Conservation (phyloP, 2,113 vertebrate genomes). For the Thermophis baileyi region DNA sequence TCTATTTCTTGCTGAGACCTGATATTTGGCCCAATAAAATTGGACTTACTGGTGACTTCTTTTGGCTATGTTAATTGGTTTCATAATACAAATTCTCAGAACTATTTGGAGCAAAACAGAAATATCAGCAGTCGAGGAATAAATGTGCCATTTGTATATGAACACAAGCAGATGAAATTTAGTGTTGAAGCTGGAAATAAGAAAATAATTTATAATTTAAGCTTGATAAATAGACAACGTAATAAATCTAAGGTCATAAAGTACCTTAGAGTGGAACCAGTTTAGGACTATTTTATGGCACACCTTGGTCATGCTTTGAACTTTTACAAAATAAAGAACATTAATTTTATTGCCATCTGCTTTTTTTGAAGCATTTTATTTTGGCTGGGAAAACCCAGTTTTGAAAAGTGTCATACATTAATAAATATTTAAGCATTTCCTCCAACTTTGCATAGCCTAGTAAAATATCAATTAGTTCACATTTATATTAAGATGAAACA, state of each 20-base stretch:
- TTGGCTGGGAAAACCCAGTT: background rate
- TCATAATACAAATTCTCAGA: background rate
- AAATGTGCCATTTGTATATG: background rate
- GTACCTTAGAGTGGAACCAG: background rate
- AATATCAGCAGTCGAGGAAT: background rate
- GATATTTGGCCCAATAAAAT: background rate
- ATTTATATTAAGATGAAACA: background rate
- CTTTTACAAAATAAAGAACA: background rate
- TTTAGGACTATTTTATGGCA: background rate
- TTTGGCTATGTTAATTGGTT: background rate
- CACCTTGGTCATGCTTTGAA: background rate
- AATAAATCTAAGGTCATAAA: too few relatives aligned
- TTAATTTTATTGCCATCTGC: background rate
- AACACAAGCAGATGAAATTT: background rate
- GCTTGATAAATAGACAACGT: background rate
- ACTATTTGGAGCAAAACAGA: background rate
- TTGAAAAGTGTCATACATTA: background rate
- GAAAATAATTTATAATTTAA: conserved; percentile 7
- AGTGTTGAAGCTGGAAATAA: background rate
- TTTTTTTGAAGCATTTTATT: background rate
- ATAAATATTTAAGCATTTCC: background rate
- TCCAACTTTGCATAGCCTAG: background rate
- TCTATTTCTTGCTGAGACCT: background rate
- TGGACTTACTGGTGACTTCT: background rate
- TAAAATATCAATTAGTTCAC: background rate